Conservation (phyloP, 2,888 invertebrate species). For the Alviniconcha strummeri region DNA sequence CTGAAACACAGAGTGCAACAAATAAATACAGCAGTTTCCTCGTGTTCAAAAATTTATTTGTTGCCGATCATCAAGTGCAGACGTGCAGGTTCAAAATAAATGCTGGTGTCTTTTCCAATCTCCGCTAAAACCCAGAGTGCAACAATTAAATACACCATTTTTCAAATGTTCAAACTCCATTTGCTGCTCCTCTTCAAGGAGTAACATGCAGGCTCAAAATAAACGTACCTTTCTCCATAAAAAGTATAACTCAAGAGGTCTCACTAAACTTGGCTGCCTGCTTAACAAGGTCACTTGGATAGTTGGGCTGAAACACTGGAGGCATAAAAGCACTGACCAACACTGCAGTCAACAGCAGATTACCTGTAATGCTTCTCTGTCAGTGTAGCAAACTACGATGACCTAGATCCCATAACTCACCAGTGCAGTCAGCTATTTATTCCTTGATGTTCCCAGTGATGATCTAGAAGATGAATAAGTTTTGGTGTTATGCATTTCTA, state of each 20-base stretch:
- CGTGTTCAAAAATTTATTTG: background rate
- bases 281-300: no score
- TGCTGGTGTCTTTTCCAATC: constrained; percentile 95
- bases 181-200: constrained; percentile 38
- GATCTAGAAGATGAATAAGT: no score
- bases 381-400: no score
- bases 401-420: no score
- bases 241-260: background rate
- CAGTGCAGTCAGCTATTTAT: no score
- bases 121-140: constrained; percentile 80
- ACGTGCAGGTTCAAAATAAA: constrained; percentile 96
- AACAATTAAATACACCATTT: background rate
- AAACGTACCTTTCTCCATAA: constrained; percentile 78
- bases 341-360: no score
- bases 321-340: no score
- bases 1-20: constrained; percentile 71
- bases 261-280: no score
- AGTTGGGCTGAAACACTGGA: no score
- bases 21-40: background rate
- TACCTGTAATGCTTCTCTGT: no score
- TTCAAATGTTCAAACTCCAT: background rate
- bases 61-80: constrained; percentile 71
- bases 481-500: no score
- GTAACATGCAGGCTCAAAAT: constrained; percentile 94
- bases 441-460: no score